Percentiles rank a stretch among this genome's conserved stretches.
phyloP scores from a whole-genome alignment of 1,140 invertebrate genomes.

The Euura saliciscinereae region DNA sequence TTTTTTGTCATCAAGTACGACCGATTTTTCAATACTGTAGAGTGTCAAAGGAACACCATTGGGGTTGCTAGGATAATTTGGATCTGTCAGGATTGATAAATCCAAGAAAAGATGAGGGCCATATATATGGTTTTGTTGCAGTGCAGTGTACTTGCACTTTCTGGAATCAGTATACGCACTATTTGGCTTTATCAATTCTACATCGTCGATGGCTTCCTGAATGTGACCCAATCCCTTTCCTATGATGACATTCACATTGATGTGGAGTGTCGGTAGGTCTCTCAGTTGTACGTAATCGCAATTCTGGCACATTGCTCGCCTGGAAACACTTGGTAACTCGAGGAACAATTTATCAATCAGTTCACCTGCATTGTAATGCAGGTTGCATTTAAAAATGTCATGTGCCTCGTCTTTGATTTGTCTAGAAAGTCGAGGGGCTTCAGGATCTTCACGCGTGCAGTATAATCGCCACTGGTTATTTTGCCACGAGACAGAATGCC shows the following conservation, averaged over 20 bases:
- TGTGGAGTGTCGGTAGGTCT: background rate
- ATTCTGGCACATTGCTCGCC: background rate
- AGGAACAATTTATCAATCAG: background rate
- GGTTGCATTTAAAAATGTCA: conserved; percentile 3
- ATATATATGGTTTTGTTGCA: background rate
- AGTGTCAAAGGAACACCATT: no score
- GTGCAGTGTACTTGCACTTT: background rate
- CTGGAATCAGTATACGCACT: background rate
- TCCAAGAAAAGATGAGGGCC: conserved; percentile 8
- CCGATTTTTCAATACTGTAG: no score
- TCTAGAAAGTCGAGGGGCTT: background rate
- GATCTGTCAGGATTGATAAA: conserved; percentile 1
- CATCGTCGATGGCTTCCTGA: conserved; percentile 10
- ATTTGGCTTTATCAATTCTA: background rate
- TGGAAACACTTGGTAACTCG: background rate
- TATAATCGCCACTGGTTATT: background rate
- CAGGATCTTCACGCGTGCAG: background rate
- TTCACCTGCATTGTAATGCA: background rate
- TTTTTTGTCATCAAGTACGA: no score
- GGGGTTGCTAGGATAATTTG: background rate
- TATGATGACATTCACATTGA: conserved; percentile 4
- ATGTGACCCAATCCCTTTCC: conserved; percentile 8
- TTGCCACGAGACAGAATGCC: background rate
- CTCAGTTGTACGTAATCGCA: background rate
- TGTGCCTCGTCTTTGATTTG: conserved; percentile 7